Percentiles rank a stretch among this genome's conserved stretches.
Conservation (phyloP, 2,888 invertebrate species). For the Carpatolechia fugitivella region DNA sequence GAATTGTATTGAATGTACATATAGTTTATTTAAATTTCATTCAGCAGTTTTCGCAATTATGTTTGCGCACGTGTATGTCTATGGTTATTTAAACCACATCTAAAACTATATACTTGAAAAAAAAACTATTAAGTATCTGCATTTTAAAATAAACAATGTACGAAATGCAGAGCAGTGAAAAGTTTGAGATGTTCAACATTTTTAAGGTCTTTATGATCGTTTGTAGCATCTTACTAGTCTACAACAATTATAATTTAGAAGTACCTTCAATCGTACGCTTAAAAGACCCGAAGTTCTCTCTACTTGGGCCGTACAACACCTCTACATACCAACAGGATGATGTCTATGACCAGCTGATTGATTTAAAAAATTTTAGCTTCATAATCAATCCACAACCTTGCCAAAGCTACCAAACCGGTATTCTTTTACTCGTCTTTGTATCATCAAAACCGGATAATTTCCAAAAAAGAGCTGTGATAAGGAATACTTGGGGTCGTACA, state of each 20-base stretch:
- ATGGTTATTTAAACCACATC: too few species aligned
- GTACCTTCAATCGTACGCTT: slow-evolving; percentile 27
- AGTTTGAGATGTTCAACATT: slow-evolving; percentile 2
- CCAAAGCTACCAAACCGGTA: slow-evolving; percentile 49
- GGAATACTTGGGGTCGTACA: slow-evolving; percentile 85
- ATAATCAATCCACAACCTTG: slow-evolving; percentile 79
- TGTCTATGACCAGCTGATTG: slow-evolving; percentile 63
- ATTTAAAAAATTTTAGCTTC: slow-evolving; percentile 82
- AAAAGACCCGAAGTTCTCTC: slow-evolving; percentile 43
- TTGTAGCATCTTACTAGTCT: neutral
- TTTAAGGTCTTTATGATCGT: slow-evolving; percentile 8
- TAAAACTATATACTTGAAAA: too few species aligned
- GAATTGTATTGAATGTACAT: too few species aligned
- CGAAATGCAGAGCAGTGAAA: slow-evolving; percentile 9
- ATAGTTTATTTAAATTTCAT: too few species aligned
- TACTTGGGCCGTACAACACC: slow-evolving; percentile 44
- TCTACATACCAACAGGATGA: slow-evolving; percentile 35
- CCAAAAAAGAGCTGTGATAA: slow-evolving; percentile 82
- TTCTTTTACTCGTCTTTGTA: slow-evolving; percentile 82
- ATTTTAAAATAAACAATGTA: slow-evolving; percentile 1
- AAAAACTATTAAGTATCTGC: too few species aligned
- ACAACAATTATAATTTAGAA: neutral
- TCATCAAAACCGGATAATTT: slow-evolving; percentile 84
- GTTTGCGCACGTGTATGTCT: too few species aligned
- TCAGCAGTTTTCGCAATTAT: too few species aligned